Evolutionary conservation across 2,113 vertebrate species (phyloP), one percentile per base, ranked within the genome.

Genomic region (Plecturocebus donacophilus): DNA sequence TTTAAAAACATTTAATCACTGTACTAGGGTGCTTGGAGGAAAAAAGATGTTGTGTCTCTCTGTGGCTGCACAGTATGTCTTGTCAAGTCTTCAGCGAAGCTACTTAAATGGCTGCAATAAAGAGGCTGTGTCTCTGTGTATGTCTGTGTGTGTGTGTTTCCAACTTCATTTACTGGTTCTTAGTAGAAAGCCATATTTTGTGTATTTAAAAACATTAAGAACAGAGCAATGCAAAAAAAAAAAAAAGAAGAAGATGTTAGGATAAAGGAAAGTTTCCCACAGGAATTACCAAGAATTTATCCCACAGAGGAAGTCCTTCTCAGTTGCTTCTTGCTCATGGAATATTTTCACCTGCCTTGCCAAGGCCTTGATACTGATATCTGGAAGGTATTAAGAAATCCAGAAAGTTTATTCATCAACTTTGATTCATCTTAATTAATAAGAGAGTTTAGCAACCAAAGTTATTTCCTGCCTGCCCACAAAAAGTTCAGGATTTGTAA

Each of bases 1-100:
- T 80, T 88, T 45, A 73, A n/a, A 71, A 76, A 95, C 45, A 79
- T 87, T 92, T 90, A 87, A 17, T 90, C 83, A 91, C 70, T 82
- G 25, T 32, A 47, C 32, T 56, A 40, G 3, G 95, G 56, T 58
- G 45, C 45, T 27, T 54, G 64, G 47, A 97, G 52, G 40, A 90
- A 79, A 68, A 73, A 61, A 38, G 45, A 92, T 40, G 25, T 21
- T 30, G 0, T 54, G 5, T 88, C 38, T 85, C 54, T 88, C 54
- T 40, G 14, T 54, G 64, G 30, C 38, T 87, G 0, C 21, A 38
- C n/a, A 61, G 16, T 61, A 7, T 64, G 25, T 49, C 30, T 83
- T 77, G 9, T 25, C 23, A 23, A 20, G 13, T 87, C 21, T 81
- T 13, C 0, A 54, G 19, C 3, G 16, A 52, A 45, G 12, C 30